A percentile compares a stretch with the other conserved stretches of the same genome.
phyloP scores from a whole-genome alignment of 2,888 invertebrate genomes.

The Lepidocyrtinus sp. region DNA sequence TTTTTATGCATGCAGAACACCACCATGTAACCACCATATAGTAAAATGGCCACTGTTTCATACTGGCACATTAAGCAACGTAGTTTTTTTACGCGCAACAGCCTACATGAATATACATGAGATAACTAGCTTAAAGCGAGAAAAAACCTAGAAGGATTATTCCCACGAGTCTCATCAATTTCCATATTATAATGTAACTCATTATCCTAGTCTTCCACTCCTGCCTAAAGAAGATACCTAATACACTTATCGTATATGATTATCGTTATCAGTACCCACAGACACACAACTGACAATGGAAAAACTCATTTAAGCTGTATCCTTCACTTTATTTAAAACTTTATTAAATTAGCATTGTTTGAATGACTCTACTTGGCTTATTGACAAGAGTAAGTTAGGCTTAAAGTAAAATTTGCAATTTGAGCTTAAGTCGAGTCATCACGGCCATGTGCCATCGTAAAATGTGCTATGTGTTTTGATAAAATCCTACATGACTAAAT shows the following conservation, averaged over 20 bases:
- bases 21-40: too few relatives aligned
- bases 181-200: conserved; percentile 35
- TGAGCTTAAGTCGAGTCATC: background rate
- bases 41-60: too few relatives aligned
- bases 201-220: background rate
- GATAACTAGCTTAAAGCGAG: background rate
- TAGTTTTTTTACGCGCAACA: background rate
- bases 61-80: background rate
- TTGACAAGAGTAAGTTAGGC: background rate
- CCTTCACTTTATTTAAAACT: background rate
- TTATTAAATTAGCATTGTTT: background rate
- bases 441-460: background rate
- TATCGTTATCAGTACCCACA: background rate
- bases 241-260: background rate
- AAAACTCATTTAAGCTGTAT: background rate
- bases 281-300: background rate
- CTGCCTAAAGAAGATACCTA: background rate
- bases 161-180: conserved; percentile 58
- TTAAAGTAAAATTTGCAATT: background rate
- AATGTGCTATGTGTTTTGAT: background rate
- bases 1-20: too few relatives aligned
- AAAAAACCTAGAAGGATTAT: conserved; percentile 46
- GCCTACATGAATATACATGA: background rate
- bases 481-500: background rate
- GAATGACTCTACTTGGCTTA: too few relatives aligned